These are phyloP conservation scores for Amazona ochrocephala DNA, from an alignment of 2,797 vertebrate species.

Conservation along the genomic window DNA sequence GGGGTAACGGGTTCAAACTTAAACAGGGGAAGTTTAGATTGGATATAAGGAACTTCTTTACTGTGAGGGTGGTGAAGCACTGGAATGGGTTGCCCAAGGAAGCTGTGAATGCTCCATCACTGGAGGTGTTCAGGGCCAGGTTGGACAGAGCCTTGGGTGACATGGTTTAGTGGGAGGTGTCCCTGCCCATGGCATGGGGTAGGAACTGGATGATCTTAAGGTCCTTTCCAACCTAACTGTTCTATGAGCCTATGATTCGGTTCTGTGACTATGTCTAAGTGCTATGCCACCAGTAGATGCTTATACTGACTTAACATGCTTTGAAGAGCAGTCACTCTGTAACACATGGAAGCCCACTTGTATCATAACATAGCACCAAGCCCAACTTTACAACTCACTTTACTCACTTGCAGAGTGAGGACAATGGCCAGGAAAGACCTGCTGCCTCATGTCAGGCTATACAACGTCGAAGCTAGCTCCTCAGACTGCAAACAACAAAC, in stretches of 20 bases:
- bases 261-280: neutral
- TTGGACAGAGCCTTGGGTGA: too few species aligned
- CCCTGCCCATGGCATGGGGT: neutral
- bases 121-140: too few species aligned
- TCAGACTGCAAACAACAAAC: fast-evolving
- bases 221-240: neutral
- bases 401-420: neutral
- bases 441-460: fast-evolving
- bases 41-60: too few species aligned
- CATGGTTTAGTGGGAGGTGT: too few species aligned
- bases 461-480: fast-evolving
- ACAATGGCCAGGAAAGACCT: neutral
- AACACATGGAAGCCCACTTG: neutral
- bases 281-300: neutral
- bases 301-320: fast-evolving
- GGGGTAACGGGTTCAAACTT: too few species aligned
- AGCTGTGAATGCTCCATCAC: too few species aligned
- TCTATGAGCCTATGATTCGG: neutral
- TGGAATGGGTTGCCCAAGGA: too few species aligned
- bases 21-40: too few species aligned
- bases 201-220: neutral
- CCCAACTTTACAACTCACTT: neutral
- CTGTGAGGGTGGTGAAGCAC: too few species aligned
- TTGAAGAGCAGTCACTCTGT: fast-evolving
- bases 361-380: neutral